Evolutionary conservation across 2,797 vertebrate species (phyloP).

Genomic region (Cossypha heuglini): DNA sequence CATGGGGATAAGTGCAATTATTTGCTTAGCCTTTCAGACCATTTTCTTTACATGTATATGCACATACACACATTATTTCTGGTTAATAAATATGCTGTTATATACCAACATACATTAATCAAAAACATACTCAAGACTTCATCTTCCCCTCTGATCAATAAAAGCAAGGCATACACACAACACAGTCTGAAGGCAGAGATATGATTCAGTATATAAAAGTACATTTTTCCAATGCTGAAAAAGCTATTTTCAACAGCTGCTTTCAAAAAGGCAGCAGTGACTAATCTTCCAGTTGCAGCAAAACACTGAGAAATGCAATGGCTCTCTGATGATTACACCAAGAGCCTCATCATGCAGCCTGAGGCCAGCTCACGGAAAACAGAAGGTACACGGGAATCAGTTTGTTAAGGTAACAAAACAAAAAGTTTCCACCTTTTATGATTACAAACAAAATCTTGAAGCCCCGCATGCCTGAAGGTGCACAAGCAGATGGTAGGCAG

Average conservation of each 20-base stretch:
- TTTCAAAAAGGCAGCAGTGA: not conserved
- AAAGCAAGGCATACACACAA: not conserved
- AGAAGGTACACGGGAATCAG: not conserved
- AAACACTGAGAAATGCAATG: not conserved
- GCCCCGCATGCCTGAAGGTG: accelerated
- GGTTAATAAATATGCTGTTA: not conserved
- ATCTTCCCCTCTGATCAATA: not conserved
- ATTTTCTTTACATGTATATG: not conserved
- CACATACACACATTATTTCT: not conserved
- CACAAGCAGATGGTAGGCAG: not conserved
- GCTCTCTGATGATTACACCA: not conserved
- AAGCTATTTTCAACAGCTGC: not conserved
- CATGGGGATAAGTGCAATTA: not conserved
- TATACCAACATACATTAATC: not conserved
- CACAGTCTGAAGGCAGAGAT: not conserved
- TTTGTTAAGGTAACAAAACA: not conserved
- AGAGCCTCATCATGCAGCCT: not conserved
- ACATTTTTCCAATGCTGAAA: not conserved
- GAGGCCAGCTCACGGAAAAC: not conserved
- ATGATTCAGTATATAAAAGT: not conserved
- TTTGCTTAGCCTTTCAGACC: not conserved
- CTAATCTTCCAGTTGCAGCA: not conserved
- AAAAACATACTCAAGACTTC: not conserved
- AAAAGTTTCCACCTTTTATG: not conserved
- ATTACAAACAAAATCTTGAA: not conserved